These are phyloP conservation scores for Sebastes miniatus DNA, from an alignment of 2,797 vertebrate genomes.

Conservation along the genomic window DNA sequence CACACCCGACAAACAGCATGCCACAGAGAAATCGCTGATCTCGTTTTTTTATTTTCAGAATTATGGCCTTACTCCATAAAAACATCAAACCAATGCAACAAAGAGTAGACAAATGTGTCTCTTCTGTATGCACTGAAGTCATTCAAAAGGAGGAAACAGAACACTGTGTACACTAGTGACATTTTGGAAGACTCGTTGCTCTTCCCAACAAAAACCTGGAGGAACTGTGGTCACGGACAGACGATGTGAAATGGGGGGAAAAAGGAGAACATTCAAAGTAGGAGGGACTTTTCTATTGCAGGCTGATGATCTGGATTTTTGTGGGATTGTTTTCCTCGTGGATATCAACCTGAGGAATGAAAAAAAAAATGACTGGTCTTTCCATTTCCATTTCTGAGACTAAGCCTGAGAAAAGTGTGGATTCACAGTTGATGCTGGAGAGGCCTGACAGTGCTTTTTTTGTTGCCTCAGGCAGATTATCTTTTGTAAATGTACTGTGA, in stretches of 20 bases:
- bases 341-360: slow-evolving; percentile 32
- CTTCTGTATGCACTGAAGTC: slow-evolving; percentile 51
- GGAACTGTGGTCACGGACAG: slow-evolving; percentile 34
- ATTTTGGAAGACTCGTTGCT: slow-evolving; percentile 45
- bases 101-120: slow-evolving; percentile 55
- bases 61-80: slow-evolving; percentile 78
- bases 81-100: slow-evolving; percentile 61
- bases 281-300: slow-evolving; percentile 59
- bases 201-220: slow-evolving; percentile 46
- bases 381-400: slow-evolving; percentile 51
- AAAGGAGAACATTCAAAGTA: not conserved
- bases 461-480: slow-evolving; percentile 77
- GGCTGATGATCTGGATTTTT: slow-evolving; percentile 57
- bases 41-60: slow-evolving; percentile 54
- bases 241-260: not conserved
- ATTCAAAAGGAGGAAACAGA: slow-evolving; percentile 52
- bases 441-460: slow-evolving; percentile 60
- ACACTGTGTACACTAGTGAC: slow-evolving; percentile 67
- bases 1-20: slow-evolving; percentile 14
- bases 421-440: slow-evolving; percentile 30
- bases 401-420: slow-evolving; percentile 39
- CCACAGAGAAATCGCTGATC: slow-evolving; percentile 32
- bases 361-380: slow-evolving; percentile 29
- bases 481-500: slow-evolving; percentile 84
- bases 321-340: slow-evolving; percentile 48